Base-by-base conservation (phyloP, 2,797 vertebrate species). In the Cuculus canorus region DNA sequence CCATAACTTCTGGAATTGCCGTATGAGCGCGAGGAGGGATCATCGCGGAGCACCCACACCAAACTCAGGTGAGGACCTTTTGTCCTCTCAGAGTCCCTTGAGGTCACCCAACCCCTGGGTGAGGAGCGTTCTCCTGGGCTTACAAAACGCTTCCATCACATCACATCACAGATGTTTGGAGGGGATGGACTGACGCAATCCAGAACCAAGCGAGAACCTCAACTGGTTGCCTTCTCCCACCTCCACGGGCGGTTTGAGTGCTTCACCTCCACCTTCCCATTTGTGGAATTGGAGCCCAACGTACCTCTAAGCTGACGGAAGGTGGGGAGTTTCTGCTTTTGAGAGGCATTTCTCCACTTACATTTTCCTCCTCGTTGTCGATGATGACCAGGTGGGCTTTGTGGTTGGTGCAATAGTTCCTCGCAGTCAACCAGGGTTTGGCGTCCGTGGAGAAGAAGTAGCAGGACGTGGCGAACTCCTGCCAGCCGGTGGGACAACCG, bases 361-460 rank as follows among this genome's bases (percentile, higher is more conserved):
- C 89, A 0, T 81, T 81, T 50, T 91, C 89, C 82, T 64, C 50
- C 77, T 81, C 57, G 1, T 5, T 63, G 43, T 75, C 3, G 3
- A 81, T 1, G 4, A 52, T 0, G 56, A 30, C 82, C 50, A 91
- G n/a, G 2, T 57, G 77, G 17, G 56, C 70, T 2, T 18, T 5
- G 56, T 23, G 17, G 5, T 1, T 0, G 5, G 4, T 0, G 2
- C 89, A 91, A 24, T 1, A 30, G 0, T 57, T n/a, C 6, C 33
- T 39, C 14, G 89, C 69, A 0, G 1, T 76, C 17, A 1, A 1
- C 89, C 89, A 91, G 12, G n/a, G 4, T 4, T 63, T 23, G 8
- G 1, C 2, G 13, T 9, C 2, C 17, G 11, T 2, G 43, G 82
- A 75, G 70, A 86, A 86, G 43, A 52, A 81, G 8, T 86, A 86